A percentile compares a stretch with the other conserved stretches of the same genome.
Evolutionary conservation across 2,888 invertebrate genomes (phyloP).

Genomic region (Apotomis betuletana): DNA sequence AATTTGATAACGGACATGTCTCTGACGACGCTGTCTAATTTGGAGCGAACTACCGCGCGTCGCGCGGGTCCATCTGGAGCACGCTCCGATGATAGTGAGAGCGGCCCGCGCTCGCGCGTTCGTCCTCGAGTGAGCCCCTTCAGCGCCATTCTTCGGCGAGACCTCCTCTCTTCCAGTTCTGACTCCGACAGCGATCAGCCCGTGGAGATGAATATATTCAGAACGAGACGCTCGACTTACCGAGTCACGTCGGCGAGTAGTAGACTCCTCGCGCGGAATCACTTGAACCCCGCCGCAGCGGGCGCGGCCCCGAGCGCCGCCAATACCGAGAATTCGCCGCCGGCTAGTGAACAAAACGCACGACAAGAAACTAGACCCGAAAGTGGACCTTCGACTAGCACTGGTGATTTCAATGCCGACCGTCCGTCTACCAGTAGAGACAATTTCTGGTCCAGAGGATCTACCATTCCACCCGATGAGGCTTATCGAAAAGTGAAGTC

Average conservation of each 20-base stretch:
- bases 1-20: constrained; percentile 79
- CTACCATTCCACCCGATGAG: constrained; percentile 65
- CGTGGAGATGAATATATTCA: constrained; percentile 72
- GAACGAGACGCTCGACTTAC: constrained; percentile 71
- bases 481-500: constrained; percentile 71
- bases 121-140: constrained; percentile 60
- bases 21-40: constrained; percentile 67
- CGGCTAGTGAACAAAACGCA: constrained; percentile 47
- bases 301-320: constrained; percentile 44
- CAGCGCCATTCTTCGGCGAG: constrained; percentile 57
- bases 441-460: constrained; percentile 61
- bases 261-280: constrained; percentile 70
- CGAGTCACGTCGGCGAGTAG: constrained; percentile 60
- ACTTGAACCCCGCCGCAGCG: constrained; percentile 50
- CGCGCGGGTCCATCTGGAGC: constrained; percentile 54
- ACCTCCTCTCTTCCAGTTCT: constrained; percentile 68
- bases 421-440: constrained; percentile 72
- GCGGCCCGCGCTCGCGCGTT: constrained; percentile 46
- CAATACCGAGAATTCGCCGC: neutral
- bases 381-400: constrained; percentile 44
- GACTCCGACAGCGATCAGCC: constrained; percentile 76
- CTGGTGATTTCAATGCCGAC: constrained; percentile 50
- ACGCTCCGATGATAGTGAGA: constrained; percentile 62
- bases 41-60: constrained; percentile 59
- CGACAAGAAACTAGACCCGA: constrained; percentile 46